Percentiles rank a stretch among this genome's conserved stretches.
phyloP scores from a whole-genome alignment of 2,888 invertebrate genomes.

The Barypeithes pellucidus region DNA sequence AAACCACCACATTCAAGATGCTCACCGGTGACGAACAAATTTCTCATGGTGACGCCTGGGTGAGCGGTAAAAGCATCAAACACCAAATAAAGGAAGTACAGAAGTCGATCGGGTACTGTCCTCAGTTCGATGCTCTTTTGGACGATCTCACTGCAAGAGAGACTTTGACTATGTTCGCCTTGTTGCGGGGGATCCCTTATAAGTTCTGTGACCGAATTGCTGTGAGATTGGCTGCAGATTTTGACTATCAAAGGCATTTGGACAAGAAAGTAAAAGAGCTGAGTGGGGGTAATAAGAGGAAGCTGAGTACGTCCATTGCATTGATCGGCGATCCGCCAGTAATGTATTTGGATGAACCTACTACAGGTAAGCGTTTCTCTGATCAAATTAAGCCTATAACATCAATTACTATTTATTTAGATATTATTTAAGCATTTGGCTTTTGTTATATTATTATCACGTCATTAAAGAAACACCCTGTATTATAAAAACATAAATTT shows the following conservation, averaged over 20 bases:
- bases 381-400: too few relatives aligned
- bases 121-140: constrained; percentile 75
- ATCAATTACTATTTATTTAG: too few relatives aligned
- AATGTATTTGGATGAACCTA: constrained; percentile 73
- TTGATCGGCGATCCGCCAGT: constrained; percentile 74
- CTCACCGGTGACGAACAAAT: constrained; percentile 87
- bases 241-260: constrained; percentile 70
- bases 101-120: constrained; percentile 74
- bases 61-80: constrained; percentile 70
- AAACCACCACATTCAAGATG: constrained; percentile 93
- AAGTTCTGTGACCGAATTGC: constrained; percentile 59
- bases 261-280: constrained; percentile 69
- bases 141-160: constrained; percentile 74
- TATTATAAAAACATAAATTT: too few relatives aligned
- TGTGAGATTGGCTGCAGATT: constrained; percentile 67
- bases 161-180: constrained; percentile 72
- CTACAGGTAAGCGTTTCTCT: constrained; percentile 71
- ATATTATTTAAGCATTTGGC: too few relatives aligned
- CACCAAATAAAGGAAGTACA: constrained; percentile 75
- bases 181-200: constrained; percentile 70
- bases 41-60: constrained; percentile 80
- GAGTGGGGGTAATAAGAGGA: constrained; percentile 75
- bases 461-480: too few relatives aligned
- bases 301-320: constrained; percentile 74
- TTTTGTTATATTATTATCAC: too few relatives aligned